phyloP scores from a whole-genome alignment of 2,888 invertebrate species.

The Latrodectus hesperus region DNA sequence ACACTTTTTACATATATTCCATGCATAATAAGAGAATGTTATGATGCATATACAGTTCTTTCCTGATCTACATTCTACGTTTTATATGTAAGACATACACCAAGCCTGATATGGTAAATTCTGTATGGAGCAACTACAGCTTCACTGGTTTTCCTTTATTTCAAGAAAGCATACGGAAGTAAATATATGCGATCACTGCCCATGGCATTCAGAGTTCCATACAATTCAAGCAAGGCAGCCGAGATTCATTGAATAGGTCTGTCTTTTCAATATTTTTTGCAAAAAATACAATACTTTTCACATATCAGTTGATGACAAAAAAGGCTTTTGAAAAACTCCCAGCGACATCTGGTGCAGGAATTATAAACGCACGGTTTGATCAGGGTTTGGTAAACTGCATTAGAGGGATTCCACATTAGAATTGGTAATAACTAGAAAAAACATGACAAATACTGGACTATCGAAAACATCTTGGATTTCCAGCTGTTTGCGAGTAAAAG shows the following conservation, averaged over 20 bases:
- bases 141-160: background rate
- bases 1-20: too few species aligned
- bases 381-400: conserved; percentile 63
- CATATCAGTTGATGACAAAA: conserved; percentile 60
- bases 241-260: conserved; percentile 21
- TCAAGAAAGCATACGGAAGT: conserved; percentile 5
- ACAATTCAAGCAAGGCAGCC: conserved; percentile 41
- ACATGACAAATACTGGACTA: conserved; percentile 58
- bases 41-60: too few species aligned
- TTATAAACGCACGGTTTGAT: conserved; percentile 67
- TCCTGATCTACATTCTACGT: too few species aligned
- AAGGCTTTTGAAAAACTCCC: conserved; percentile 42
- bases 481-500: conserved; percentile 36
- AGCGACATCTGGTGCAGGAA: conserved; percentile 65
- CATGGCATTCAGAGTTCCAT: conserved; percentile 27
- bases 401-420: conserved; percentile 56
- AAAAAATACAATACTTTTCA: conserved; percentile 56
- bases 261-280: conserved; percentile 39
- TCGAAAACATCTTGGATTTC: conserved; percentile 55
- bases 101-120: conserved; percentile 53
- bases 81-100: too few species aligned
- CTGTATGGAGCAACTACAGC: conserved; percentile 10
- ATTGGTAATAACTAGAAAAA: conserved; percentile 63
- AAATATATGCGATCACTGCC: conserved; percentile 45
- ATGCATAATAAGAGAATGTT: too few species aligned